Evolutionary conservation across 2,797 vertebrate genomes (phyloP).

Genomic region (Dallia pectoralis): DNA sequence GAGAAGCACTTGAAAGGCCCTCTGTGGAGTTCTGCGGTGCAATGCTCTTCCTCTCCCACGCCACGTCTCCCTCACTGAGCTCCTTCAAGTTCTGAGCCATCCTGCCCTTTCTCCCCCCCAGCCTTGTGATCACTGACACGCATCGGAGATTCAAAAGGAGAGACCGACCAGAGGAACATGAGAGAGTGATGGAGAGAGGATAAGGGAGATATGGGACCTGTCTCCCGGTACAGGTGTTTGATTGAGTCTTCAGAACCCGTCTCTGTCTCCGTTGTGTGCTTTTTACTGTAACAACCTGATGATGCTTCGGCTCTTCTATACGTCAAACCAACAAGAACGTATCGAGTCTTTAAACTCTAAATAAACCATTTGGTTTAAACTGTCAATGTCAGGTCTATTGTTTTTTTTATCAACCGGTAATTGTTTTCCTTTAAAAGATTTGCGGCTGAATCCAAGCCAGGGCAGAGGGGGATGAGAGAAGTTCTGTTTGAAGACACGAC

Average conservation of each 20-base stretch:
- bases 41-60: conserved; percentile 32
- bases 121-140: conserved; percentile 39
- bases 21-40: conserved; percentile 57
- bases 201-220: neutral
- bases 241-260: neutral
- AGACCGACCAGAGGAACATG: conserved; percentile 1
- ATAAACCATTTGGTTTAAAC: neutral
- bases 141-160: neutral
- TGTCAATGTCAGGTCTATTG: neutral
- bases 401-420: neutral
- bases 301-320: neutral
- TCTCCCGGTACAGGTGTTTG: conserved; percentile 11
- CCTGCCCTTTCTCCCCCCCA: conserved; percentile 54
- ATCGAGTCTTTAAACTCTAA: neutral
- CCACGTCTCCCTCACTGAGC: conserved; percentile 33
- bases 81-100: conserved; percentile 49
- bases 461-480: conserved; percentile 5
- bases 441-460: neutral
- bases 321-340: neutral
- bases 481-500: neutral
- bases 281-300: neutral
- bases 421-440: neutral
- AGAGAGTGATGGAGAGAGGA: neutral
- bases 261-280: neutral
- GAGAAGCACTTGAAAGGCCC: conserved; percentile 73